Evolutionary conservation across 2,888 invertebrate genomes (phyloP).

Genomic region (Seladonia tumulorum): DNA sequence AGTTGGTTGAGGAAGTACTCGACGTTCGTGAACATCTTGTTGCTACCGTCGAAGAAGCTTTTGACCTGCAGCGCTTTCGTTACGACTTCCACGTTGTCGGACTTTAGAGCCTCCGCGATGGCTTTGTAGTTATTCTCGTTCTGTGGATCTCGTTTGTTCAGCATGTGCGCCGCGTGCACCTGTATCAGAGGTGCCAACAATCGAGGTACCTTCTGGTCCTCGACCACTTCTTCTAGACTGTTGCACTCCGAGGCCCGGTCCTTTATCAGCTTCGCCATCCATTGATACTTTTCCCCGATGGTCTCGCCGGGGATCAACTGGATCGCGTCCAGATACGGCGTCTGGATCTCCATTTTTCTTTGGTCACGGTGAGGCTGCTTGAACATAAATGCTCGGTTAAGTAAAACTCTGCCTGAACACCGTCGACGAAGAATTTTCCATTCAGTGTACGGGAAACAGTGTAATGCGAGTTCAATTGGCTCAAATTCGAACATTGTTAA

Average conservation of each 20-base stretch:
- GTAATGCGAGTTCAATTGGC: not conserved
- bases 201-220: constrained; percentile 60
- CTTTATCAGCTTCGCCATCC: constrained; percentile 67
- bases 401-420: not conserved
- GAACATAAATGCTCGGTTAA: not conserved
- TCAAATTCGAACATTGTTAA: too few relatives aligned
- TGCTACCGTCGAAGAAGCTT: constrained; percentile 77
- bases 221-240: constrained; percentile 14
- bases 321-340: constrained; percentile 75
- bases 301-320: constrained; percentile 76
- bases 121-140: constrained; percentile 46
- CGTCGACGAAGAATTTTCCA: not conserved
- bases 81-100: constrained; percentile 74
- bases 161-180: constrained; percentile 71
- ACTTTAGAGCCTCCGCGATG: constrained; percentile 76
- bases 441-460: not conserved
- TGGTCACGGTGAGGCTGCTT: not conserved
- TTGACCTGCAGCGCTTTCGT: constrained; percentile 73
- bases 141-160: constrained; percentile 38
- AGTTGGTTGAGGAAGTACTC: constrained; percentile 74
- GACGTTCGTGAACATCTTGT: constrained; percentile 66
- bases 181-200: constrained; percentile 69
- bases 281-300: constrained; percentile 72
- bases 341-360: constrained; percentile 45
- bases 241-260: constrained; percentile 8